A percentile compares a stretch with the other conserved stretches of the same genome.
Conservation (phyloP, 2,797 vertebrate species). For the Epinephelus awoara region DNA sequence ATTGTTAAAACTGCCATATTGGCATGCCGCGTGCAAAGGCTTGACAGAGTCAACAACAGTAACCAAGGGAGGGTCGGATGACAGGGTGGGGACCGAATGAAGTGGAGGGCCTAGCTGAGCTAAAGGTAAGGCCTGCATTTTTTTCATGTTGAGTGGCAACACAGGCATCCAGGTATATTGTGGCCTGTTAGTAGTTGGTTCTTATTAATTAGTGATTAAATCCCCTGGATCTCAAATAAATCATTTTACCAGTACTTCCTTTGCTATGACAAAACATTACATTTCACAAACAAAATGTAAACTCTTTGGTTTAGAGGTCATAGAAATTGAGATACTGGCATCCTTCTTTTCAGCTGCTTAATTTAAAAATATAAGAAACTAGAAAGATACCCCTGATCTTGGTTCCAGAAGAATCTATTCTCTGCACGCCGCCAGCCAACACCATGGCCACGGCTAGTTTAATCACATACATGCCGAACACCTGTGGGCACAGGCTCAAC, state of each 20-base stretch:
- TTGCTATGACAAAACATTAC: neutral
- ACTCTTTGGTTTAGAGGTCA: neutral
- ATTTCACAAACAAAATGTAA: neutral
- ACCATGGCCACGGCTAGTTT: conserved; percentile 97
- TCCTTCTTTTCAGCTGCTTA: neutral
- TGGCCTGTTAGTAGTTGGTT: neutral
- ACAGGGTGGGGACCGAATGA: no score
- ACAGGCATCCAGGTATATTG: neutral
- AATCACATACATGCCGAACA: conserved; percentile 96
- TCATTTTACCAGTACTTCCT: neutral
- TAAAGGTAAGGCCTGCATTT: no score
- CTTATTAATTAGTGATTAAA: neutral
- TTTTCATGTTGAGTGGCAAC: no score
- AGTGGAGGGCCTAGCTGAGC: no score
- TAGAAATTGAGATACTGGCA: neutral
- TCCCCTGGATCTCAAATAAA: neutral
- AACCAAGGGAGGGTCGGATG: no score
- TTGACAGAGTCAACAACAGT: no score
- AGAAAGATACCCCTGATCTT: conserved; percentile 89
- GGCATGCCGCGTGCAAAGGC: no score
- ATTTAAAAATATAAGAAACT: neutral
- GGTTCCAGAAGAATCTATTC: conserved; percentile 92
- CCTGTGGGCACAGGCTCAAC: conserved; percentile 95
- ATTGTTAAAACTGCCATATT: no score
- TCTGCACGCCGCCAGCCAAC: conserved; percentile 96